Conservation (phyloP, 2,888 invertebrate species). For the Limnephilus lunatus region DNA sequence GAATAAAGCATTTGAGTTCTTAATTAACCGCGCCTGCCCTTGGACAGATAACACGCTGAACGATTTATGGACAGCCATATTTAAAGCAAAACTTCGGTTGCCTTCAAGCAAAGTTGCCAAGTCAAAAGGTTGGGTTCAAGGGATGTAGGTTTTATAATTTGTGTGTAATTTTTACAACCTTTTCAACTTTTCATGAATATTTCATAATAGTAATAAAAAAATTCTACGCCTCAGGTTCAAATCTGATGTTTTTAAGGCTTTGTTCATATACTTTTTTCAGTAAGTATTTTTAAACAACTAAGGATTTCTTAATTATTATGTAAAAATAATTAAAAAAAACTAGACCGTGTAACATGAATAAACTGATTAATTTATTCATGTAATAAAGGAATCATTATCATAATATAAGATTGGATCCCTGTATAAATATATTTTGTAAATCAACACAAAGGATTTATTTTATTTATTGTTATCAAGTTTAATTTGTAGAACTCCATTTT, state of each 20-base stretch:
- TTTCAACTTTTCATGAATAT: neutral
- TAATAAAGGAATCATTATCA: too few relatives aligned
- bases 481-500: too few relatives aligned
- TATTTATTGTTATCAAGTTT: too few relatives aligned
- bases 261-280: neutral
- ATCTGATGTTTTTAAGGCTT: neutral
- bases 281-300: neutral
- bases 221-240: neutral
- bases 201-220: neutral
- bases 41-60: constrained; percentile 50
- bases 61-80: constrained; percentile 45
- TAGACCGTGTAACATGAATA: too few relatives aligned
- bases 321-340: neutral
- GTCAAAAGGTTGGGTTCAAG: neutral
- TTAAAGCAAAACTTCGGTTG: neutral
- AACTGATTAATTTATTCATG: too few relatives aligned
- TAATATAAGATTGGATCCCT: too few relatives aligned
- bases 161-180: neutral
- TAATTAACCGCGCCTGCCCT: constrained; percentile 52
- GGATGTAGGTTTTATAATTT: neutral
- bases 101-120: neutral
- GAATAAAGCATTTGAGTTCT: constrained; percentile 43
- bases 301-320: neutral
- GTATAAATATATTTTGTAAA: too few relatives aligned
- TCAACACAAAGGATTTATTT: too few relatives aligned